Base-by-base conservation (phyloP, 2,888 invertebrate species). In the Callinectes sapidus region DNA sequence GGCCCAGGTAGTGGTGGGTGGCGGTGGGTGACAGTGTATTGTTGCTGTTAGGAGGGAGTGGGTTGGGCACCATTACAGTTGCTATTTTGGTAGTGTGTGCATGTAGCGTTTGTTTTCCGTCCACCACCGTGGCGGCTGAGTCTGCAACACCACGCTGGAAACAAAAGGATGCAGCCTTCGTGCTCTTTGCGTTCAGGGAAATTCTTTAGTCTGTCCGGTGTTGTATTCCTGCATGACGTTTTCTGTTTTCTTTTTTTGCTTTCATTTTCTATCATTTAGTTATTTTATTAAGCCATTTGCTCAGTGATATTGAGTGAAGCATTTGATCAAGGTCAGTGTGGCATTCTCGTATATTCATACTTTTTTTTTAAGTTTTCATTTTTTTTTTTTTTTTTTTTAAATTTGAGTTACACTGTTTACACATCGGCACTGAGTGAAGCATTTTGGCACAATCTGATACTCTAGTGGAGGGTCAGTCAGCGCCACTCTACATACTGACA, bases 391-490 rank as follows among this genome's bases (percentile, higher is more conserved):
- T 39, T n/a, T 71, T n/a, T n/a, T 28, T 77, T 77, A 10, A 10
- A 8, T 32, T 77, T 28, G 13, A 77, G n/a, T 61, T 18, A 61
- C 23, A 61, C 23, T 61, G 61, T 77, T 77, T 77, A n/a, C 71
- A 6, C 28, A 28, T 28, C 10, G 71, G 71, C 71, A 10, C 71
- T n/a, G 71, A 77, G 71, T 77, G 28, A 28, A 77, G 71, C 71
- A 77, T 77, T 77, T 77, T n/a, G 71, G 71, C n/a, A n/a, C 71
- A 77, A 77, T 77, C 28, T 77, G 71, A 77, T 32, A 77, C 1
- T 77, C 71, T 77, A 23, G 61, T 61, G 23, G 61, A 23, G 5
- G 23, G 23, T 61, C 18, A 23, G 61, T 23, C 23, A 23, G n/a
- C 71, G 32, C 13, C 71, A 28, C 71, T 77, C 13, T 3, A 77